Percentiles rank a stretch among this genome's conserved stretches.
phyloP scores from a whole-genome alignment of 1,140 invertebrate genomes.

The Centruroides vittatus region DNA sequence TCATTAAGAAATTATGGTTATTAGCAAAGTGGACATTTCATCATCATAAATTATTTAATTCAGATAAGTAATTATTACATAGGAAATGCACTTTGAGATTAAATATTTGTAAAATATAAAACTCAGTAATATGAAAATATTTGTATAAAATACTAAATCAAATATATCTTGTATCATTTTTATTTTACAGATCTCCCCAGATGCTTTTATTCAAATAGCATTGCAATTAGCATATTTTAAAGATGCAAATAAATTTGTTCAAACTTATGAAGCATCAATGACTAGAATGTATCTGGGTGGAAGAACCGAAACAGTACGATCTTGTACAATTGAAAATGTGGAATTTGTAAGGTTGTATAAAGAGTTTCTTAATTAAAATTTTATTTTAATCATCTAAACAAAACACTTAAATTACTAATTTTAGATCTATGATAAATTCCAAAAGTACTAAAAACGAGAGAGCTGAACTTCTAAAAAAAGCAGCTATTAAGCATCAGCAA shows the following conservation, averaged over 20 bases:
- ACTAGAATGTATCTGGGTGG: slow-evolving; percentile 37
- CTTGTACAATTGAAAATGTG: slow-evolving; percentile 29
- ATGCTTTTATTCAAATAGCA: slow-evolving; percentile 31
- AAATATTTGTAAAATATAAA: no score
- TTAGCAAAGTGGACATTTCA: no score
- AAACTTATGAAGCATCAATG: slow-evolving; percentile 40
- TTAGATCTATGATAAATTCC: slow-evolving; percentile 29
- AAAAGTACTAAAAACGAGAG: slow-evolving; percentile 19
- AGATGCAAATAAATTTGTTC: slow-evolving; percentile 30
- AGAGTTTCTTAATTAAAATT: no score
- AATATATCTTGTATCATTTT: no score
- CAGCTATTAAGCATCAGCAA: slow-evolving; percentile 28
- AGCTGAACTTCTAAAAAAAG: slow-evolving; percentile 20
- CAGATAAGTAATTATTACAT: no score
- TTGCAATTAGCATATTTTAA: slow-evolving; percentile 30
- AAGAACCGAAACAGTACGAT: slow-evolving; percentile 21
- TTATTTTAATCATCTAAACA: not conserved
- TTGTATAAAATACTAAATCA: no score
- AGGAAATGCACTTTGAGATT: no score
- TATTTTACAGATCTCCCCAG: slow-evolving; percentile 30
- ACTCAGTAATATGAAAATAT: no score
- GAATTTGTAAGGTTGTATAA: slow-evolving; percentile 29
- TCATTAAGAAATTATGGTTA: no score
- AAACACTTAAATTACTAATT: not conserved
- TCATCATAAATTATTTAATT: no score